Base-by-base conservation (phyloP, 2,888 invertebrate genomes). In the Dendrolimus pini region DNA sequence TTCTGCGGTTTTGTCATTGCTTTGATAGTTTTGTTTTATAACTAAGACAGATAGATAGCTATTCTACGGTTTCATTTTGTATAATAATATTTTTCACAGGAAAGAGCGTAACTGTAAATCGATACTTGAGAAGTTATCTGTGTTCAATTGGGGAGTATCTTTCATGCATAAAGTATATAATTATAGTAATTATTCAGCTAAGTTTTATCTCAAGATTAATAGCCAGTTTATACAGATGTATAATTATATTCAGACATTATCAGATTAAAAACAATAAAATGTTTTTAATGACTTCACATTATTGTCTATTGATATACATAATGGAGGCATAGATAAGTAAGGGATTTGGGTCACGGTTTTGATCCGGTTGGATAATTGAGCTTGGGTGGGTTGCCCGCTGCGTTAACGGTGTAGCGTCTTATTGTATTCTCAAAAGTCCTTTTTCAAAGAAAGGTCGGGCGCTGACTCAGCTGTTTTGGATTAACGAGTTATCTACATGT, bases 311-410 rank as follows among this genome's bases (percentile, higher is more conserved):
- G 47, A 41, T 54, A 12, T 41, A 30, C 30, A 3, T 54, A 41
- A 41, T 12, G 1, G 30, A n/a, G 9, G 54, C 14, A 54, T 9
- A 41, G 41, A 18, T 54, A 54, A 54, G 41, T n/a, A 9, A 41
- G 54, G 41, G 54, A 54, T 30, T 41, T 30, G 54, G 41, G 54
- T 54, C 54, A 54, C 54, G 54, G 41, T 54, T 14, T 54, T 41
- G 54, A 13, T 54, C 30, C 41, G 54, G 30, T 41, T 41, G 47
- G 47, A 47, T 47, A 47, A 47, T 47, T 47, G 47, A 47, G 12
- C 30, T 30, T 47, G 47, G 47, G 12, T 12, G 47, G 47, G 47
- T 47, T 12, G 47, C 47, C 47, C 47, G 47, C 47, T 47, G 47
- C 9, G 47, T 12, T 47, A 47, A 47, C 47, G 47, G 47, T 47